Base-by-base conservation (phyloP, 2,888 invertebrate species). In the Synergus gifuensis region DNA sequence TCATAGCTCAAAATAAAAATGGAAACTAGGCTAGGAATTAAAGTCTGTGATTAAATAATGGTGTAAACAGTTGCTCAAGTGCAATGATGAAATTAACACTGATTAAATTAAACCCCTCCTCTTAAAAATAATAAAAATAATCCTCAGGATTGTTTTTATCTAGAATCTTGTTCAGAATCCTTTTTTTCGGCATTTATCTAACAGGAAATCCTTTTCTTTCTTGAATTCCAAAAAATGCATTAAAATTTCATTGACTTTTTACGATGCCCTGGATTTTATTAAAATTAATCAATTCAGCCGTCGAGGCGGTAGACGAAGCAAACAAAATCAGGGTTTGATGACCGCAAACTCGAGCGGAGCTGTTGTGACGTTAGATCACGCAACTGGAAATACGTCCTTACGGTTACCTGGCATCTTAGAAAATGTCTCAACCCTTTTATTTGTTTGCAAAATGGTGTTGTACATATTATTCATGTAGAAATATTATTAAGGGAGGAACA, bases 321-420 rank as follows among this genome's bases (percentile, higher is more conserved):
- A 73, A 73, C 73, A 73, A 73, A 73, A 73, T 73, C 73, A 73
- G 73, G 11, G 73, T 73, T 73, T 73, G 73, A 73, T 73, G 73
- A 73, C 73, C 73, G 73, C 73, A 73, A 73, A 28, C 73, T 54
- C 49, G 49, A 73, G 49, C 73, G 49, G 54, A 49, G 28, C 49
- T 73, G 73, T 73, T 73, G 73, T 73, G 73, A 73, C 73, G 49
- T 73, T 54, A 36, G 73, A 54, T 73, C 73, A 73, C 73, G 73
- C 73, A 73, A 73, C 73, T 73, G 36, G 36, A 73, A 54, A 36
- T 73, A 54, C 73, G 28, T 73, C 49, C 73, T 49, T 73, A 73
- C 73, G 49, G 73, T 73, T 73, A 49, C 73, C 60, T 60, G 60
- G 60, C 54, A 49, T 73, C 73, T 28, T 54, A 22, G 49, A 49